phyloP scores from a whole-genome alignment of 2,888 invertebrate genomes.

The Lamellibrachia satsuma region DNA sequence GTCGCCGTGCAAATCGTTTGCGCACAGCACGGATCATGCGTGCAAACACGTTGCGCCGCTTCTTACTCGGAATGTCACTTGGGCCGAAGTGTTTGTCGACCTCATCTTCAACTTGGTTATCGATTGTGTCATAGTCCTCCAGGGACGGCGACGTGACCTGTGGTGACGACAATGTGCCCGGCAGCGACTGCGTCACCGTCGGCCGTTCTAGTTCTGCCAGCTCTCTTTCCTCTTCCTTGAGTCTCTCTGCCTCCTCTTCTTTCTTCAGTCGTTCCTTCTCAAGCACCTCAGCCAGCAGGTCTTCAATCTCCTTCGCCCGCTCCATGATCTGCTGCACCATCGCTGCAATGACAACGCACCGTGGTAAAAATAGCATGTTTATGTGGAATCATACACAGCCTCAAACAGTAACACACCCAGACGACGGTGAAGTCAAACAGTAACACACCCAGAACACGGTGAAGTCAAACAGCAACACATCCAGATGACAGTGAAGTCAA shows the following conservation, averaged over 20 bases:
- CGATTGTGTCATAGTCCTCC: neutral
- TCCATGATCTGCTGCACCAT: constrained; percentile 12
- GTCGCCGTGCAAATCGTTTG: neutral
- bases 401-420: neutral
- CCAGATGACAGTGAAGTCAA: too few relatives aligned
- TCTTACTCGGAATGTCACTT: neutral
- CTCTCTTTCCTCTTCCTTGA: neutral
- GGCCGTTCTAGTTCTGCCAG: neutral
- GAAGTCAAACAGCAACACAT: neutral
- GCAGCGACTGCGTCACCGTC: neutral
- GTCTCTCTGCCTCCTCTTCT: neutral
- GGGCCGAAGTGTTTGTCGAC: neutral
- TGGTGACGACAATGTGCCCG: neutral
- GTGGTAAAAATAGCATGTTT: neutral
- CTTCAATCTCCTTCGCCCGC: neutral
- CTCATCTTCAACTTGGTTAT: neutral
- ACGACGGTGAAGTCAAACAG: too few relatives aligned
- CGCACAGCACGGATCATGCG: neutral
- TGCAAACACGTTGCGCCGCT: neutral
- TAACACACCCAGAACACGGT: too few relatives aligned
- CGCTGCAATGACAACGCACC: neutral
- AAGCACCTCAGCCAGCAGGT: neutral
- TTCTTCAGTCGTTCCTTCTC: constrained; percentile 17
- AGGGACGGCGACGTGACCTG: neutral
- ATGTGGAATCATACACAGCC: neutral